A percentile compares a stretch with the other conserved stretches of the same genome.
phyloP scores from a whole-genome alignment of 2,797 vertebrate species.

The Pseudochirops cupreus region DNA sequence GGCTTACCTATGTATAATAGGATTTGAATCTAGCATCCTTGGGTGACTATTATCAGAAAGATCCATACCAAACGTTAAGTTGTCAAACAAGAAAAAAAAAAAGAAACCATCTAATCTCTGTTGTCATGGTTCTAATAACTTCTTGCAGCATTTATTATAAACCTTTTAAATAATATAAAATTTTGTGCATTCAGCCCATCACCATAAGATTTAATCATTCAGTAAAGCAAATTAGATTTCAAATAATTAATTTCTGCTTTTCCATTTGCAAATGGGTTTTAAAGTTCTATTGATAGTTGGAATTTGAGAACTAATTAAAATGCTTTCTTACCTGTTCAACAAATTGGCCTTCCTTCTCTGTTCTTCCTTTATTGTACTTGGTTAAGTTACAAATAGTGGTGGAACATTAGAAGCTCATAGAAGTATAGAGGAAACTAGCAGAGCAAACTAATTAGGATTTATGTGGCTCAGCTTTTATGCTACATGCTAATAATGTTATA shows the following conservation, averaged over 20 bases:
- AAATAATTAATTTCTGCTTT: constrained; percentile 47
- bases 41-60: constrained; percentile 19
- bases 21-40: neutral
- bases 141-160: constrained; percentile 44
- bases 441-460: constrained; percentile 53
- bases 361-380: constrained; percentile 67
- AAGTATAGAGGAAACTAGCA: constrained; percentile 61
- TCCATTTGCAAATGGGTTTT: constrained; percentile 49
- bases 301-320: constrained; percentile 63
- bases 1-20: neutral
- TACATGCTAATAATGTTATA: constrained; percentile 44
- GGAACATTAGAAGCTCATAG: constrained; percentile 52
- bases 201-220: constrained; percentile 11
- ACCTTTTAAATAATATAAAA: constrained; percentile 30
- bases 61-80: constrained; percentile 10
- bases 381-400: constrained; percentile 50
- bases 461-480: constrained; percentile 58
- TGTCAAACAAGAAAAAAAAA: neutral
- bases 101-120: neutral
- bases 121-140: constrained; percentile 38
- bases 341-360: constrained; percentile 63
- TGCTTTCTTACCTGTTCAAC: constrained; percentile 49
- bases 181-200: constrained; percentile 43
- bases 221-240: constrained; percentile 63
- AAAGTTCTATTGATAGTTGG: constrained; percentile 53